Percentiles rank a stretch among this genome's conserved stretches.
These are phyloP conservation scores for Percopsis transmontana DNA, from an alignment of 2,113 vertebrate species.

Conservation along the genomic window DNA sequence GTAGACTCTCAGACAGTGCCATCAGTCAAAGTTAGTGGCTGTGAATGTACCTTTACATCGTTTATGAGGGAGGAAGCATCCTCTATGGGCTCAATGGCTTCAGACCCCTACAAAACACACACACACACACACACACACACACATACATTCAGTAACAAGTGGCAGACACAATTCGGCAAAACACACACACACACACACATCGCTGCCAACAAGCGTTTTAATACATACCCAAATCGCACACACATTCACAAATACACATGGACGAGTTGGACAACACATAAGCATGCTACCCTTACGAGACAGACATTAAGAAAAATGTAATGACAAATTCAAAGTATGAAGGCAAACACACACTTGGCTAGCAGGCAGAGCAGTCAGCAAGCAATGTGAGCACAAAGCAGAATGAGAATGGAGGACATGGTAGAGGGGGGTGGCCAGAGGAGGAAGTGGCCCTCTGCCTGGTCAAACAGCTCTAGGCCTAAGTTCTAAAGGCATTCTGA, in stretches of 20 bases:
- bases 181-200: no score
- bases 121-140: background rate
- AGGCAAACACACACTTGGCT: conserved; percentile 25
- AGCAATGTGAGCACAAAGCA: background rate
- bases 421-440: background rate
- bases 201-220: no score
- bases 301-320: conserved; percentile 14
- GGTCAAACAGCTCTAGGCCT: background rate
- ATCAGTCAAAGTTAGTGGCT: background rate
- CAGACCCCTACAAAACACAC: conserved; percentile 58
- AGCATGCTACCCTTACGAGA: conserved; percentile 6
- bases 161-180: no score
- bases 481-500: conserved; percentile 11
- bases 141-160: background rate
- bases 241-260: background rate
- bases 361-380: background rate
- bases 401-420: conserved; percentile 6
- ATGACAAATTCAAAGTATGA: conserved; percentile 13
- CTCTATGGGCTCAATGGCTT: conserved; percentile 55
- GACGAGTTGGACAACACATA: background rate
- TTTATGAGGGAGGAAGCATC: conserved; percentile 52
- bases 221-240: background rate
- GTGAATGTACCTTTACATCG: conserved; percentile 55
- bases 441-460: background rate
- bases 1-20: background rate